Evolutionary conservation across 1,140 invertebrate genomes (phyloP).

Genomic region (Parapsyche elsis): DNA sequence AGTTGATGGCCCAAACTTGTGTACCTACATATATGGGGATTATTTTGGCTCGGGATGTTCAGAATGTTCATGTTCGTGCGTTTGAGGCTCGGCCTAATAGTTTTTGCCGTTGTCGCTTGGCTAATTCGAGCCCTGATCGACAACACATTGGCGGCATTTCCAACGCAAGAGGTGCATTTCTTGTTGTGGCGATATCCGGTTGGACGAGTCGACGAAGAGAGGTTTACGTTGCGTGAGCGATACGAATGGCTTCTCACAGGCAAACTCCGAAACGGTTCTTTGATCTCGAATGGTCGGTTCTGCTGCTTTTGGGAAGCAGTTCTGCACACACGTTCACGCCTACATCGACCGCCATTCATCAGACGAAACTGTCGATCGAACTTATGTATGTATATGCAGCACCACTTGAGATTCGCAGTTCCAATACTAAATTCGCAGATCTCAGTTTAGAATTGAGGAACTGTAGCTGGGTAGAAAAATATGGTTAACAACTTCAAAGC

Average conservation of each 20-base stretch:
- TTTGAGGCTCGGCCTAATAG: too few species aligned
- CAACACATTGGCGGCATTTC: background rate
- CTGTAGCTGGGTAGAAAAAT: too few species aligned
- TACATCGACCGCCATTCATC: background rate
- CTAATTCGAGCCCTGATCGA: background rate
- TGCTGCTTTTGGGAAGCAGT: conserved; percentile 14
- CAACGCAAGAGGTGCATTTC: background rate
- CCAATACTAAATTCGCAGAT: too few species aligned
- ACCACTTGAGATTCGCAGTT: too few species aligned
- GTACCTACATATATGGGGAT: too few species aligned
- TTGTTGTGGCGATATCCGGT: conserved; percentile 30
- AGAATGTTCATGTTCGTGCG: too few species aligned
- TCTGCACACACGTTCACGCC: background rate
- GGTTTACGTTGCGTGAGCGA: conserved; percentile 36
- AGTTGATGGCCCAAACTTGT: too few species aligned
- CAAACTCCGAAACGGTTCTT: conserved; percentile 42
- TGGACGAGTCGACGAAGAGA: conserved; percentile 28
- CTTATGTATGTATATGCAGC: too few species aligned
- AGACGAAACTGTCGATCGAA: background rate
- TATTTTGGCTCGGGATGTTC: too few species aligned
- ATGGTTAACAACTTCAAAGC: too few species aligned
- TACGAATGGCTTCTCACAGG: conserved; percentile 42
- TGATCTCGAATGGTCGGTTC: conserved; percentile 28
- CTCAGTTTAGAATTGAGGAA: too few species aligned
- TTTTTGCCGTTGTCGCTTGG: too few species aligned